Evolutionary conservation across 2,888 invertebrate genomes (phyloP).

Genomic region (Hirtodrosophila alboralis): DNA sequence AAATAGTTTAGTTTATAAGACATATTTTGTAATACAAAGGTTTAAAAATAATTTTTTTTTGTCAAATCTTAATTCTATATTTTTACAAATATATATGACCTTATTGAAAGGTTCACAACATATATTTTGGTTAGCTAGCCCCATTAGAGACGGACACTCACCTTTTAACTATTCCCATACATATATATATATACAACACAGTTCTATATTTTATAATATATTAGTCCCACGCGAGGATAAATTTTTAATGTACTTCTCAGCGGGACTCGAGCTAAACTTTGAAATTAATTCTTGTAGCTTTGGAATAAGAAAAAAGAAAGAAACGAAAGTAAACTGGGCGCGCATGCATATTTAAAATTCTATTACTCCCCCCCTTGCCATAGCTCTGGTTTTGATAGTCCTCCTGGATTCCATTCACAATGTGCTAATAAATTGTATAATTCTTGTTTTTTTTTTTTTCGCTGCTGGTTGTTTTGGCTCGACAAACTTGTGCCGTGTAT

Average conservation of each 20-base stretch:
- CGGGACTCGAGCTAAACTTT: constrained; percentile 26
- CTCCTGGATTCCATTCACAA: constrained; percentile 15
- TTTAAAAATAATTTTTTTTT: no score
- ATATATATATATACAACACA: no score
- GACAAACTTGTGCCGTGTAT: constrained; percentile 58
- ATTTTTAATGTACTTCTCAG: constrained; percentile 51
- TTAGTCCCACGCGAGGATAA: constrained; percentile 50
- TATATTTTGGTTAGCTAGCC: neutral
- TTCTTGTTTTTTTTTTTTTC: constrained; percentile 28
- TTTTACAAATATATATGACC: no score
- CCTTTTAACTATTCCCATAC: constrained; percentile 1
- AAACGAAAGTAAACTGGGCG: constrained; percentile 24
- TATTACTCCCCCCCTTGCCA: constrained; percentile 43
- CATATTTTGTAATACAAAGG: no score
- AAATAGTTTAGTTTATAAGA: no score
- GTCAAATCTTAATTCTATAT: no score
- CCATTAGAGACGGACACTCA: constrained; percentile 13
- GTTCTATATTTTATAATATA: constrained; percentile 13
- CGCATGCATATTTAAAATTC: constrained; percentile 59
- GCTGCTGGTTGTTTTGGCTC: constrained; percentile 45
- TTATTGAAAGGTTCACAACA: no score
- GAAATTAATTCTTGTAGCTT: constrained; percentile 30
- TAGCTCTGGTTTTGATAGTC: constrained; percentile 22
- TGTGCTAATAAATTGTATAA: constrained; percentile 67
- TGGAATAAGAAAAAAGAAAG: constrained; percentile 6